Base-by-base conservation (phyloP, 2,113 vertebrate species). In the Smithornis capensis region DNA sequence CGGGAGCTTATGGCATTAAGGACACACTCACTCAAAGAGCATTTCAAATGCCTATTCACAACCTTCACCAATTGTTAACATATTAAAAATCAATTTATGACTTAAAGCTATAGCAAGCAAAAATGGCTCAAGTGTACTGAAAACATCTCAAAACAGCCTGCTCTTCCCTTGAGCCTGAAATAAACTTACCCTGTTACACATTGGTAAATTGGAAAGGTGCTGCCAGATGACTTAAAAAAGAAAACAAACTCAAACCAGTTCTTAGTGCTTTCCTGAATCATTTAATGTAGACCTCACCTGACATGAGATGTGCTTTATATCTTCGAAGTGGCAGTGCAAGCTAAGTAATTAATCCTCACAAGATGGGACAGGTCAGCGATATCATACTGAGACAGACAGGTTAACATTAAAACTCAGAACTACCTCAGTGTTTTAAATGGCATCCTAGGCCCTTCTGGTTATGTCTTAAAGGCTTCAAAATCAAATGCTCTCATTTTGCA, bases 311-410 rank as follows among this genome's bases (percentile, higher is more conserved):
- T 19, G 11, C 24, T 93, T 94, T 59, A 63, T 62, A 28, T 53
- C 42, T 55, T 82, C 76, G 49, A 77, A 65, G 23, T 33, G 62
- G 57, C 49, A 78, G n/a, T 49, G 65, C 71, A 92, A 87, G 92
- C 89, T 59, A 91, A 88, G 80, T 64, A 74, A 92, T 76, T 88
- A 90, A 57, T 86, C 76, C 35, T 84, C 78, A 70, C 65, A 76
- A 80, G 2, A 8, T 3, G 8, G 47, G 65, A 73, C 55, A 65
- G 57, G 86, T 93, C 89, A 89, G 64, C 65, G 85, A 71, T 24
- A 89, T 60, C 53, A 78, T 8, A 88, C 35, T 71, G 57, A 87
- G 70, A 92, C 4, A 77, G 87, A 83, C 63, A 90, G 55, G n/a
- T 44, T 94, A 90, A 92, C 90, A 86, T 74, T 85, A 94, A 71